Percentiles rank a stretch among this genome's conserved stretches.
These are phyloP conservation scores for Nyleta sp. DNA, from an alignment of 2,888 invertebrate genomes.

Conservation along the genomic window DNA sequence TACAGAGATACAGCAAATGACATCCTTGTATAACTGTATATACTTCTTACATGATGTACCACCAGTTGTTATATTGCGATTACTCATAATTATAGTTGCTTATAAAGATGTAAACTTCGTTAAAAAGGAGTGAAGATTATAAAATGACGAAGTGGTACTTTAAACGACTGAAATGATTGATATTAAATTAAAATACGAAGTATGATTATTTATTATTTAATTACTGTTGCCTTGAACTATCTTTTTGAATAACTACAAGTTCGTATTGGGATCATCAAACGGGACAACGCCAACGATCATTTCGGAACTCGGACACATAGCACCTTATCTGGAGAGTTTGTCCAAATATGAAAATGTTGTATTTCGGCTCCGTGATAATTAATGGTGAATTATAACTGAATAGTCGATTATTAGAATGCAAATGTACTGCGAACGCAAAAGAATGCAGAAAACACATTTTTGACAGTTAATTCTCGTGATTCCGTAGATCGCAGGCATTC, in stretches of 20 bases:
- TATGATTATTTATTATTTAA: slow-evolving; percentile 25
- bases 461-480: background rate
- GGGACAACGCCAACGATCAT: slow-evolving; percentile 63
- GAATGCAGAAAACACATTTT: slow-evolving; percentile 1
- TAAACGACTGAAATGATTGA: background rate
- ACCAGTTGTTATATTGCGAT: background rate
- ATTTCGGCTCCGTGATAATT: slow-evolving; percentile 32
- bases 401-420: slow-evolving; percentile 33
- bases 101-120: background rate
- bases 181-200: slow-evolving; percentile 13
- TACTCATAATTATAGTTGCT: background rate
- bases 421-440: slow-evolving; percentile 13
- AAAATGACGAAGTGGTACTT: slow-evolving; percentile 5
- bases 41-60: background rate
- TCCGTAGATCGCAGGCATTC: background rate
- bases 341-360: slow-evolving; percentile 53
- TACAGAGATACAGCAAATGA: slow-evolving; percentile 1
- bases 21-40: slow-evolving; percentile 1
- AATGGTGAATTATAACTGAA: slow-evolving; percentile 21
- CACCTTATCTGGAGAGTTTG: slow-evolving; percentile 42
- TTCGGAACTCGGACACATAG: slow-evolving; percentile 60
- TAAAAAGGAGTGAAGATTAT: background rate
- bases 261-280: slow-evolving; percentile 63
- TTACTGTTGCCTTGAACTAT: slow-evolving; percentile 45
- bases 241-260: slow-evolving; percentile 46